These are phyloP conservation scores for Melospiza georgiana DNA, from an alignment of 2,113 vertebrate species.

Conservation along the genomic window DNA sequence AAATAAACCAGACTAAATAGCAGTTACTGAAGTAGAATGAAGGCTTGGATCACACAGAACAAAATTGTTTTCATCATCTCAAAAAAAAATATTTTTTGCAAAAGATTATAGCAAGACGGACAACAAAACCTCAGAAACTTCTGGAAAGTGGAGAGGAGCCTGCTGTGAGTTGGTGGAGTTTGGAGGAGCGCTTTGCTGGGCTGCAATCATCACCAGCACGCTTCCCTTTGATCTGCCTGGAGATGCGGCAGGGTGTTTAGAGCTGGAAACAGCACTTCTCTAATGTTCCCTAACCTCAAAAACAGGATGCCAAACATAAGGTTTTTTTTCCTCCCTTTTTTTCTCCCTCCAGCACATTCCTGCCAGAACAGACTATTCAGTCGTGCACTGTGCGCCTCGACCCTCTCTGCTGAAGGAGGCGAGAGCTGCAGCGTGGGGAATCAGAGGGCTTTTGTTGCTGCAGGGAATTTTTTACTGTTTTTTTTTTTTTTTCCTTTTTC, in stretches of 20 bases:
- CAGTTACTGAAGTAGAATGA: background rate
- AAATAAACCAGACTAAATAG: background rate
- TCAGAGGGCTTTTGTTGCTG: constrained; percentile 27
- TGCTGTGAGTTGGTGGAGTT: background rate
- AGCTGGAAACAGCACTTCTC: constrained; percentile 35
- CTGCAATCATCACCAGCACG: background rate
- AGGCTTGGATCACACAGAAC: background rate
- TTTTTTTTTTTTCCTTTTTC: background rate
- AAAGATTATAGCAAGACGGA: background rate
- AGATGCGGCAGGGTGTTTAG: background rate
- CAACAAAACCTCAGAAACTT: background rate
- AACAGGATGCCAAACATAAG: constrained; percentile 24
- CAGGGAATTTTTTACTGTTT: constrained; percentile 47
- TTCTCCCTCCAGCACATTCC: constrained; percentile 39
- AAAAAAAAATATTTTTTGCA: background rate
- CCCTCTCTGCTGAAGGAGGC: background rate
- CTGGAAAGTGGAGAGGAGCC: background rate
- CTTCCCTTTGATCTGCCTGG: constrained; percentile 14
- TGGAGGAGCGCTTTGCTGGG: background rate
- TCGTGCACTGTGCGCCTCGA: background rate
- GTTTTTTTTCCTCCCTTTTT: background rate
- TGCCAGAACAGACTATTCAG: constrained; percentile 30
- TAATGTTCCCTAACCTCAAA: constrained; percentile 42
- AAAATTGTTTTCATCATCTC: background rate
- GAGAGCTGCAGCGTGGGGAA: background rate